Conservation (phyloP, 2,888 invertebrate species). For the Amphipoea lucens region DNA sequence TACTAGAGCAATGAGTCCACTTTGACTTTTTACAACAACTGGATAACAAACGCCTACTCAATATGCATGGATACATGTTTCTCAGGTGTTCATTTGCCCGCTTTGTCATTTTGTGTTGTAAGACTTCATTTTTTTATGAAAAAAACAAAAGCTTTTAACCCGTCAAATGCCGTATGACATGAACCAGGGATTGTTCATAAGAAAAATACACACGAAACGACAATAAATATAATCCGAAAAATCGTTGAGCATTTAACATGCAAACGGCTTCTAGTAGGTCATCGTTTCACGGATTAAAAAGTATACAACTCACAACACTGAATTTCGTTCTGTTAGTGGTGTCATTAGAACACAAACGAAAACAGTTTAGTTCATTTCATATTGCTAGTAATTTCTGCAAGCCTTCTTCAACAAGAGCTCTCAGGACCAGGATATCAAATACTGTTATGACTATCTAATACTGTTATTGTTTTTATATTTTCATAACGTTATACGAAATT, state of each 20-base stretch:
- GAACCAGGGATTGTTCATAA: too few relatives aligned
- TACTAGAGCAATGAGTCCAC: background rate
- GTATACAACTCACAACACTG: too few relatives aligned
- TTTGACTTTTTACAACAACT: background rate
- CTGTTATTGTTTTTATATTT: conserved; percentile 53
- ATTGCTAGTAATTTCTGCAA: background rate
- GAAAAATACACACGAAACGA: too few relatives aligned
- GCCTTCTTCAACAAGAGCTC: background rate
- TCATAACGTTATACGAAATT: conserved; percentile 49
- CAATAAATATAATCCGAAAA: too few relatives aligned
- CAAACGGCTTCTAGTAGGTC: too few relatives aligned
- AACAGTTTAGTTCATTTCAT: background rate
- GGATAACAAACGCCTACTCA: background rate
- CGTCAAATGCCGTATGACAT: too few relatives aligned
- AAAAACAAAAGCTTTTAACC: too few relatives aligned
- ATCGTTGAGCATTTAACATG: too few relatives aligned
- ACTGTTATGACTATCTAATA: conserved; percentile 41
- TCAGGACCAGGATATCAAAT: conserved; percentile 39
- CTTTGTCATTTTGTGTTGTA: too few relatives aligned
- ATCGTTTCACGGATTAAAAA: too few relatives aligned
- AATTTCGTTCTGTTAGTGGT: background rate
- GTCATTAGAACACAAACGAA: too few relatives aligned
- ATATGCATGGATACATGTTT: background rate
- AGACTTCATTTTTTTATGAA: too few relatives aligned
- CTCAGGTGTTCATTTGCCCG: background rate